These are phyloP conservation scores for Epinephelus fuscoguttatus DNA, from an alignment of 2,113 vertebrate species.

Conservation along the genomic window DNA sequence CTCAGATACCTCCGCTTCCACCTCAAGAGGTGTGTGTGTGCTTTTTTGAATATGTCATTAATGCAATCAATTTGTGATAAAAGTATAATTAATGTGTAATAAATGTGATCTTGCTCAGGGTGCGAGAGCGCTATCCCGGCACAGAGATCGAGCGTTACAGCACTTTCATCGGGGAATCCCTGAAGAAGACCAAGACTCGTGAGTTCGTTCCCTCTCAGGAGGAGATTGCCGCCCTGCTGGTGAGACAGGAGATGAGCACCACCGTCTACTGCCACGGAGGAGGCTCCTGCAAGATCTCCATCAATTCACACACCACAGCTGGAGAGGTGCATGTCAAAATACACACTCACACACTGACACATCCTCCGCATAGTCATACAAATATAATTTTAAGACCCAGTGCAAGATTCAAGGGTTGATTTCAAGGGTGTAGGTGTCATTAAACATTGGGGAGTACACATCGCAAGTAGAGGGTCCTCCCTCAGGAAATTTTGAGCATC, in stretches of 20 bases:
- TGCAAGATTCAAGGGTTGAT: not conserved
- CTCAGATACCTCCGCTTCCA: conserved; percentile 95
- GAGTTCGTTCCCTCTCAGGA: conserved; percentile 95
- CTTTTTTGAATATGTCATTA: not conserved
- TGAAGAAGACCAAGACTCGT: conserved; percentile 92
- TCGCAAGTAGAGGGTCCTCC: too few species aligned
- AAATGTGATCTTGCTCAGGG: conserved; percentile 75
- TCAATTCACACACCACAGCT: conserved; percentile 94
- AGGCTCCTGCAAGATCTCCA: conserved; percentile 95
- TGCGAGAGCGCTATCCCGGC: conserved; percentile 88
- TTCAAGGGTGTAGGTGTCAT: too few species aligned
- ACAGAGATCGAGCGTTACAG: conserved; percentile 92
- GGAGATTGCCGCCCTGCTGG: conserved; percentile 92
- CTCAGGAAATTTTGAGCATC: too few species aligned
- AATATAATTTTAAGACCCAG: not conserved
- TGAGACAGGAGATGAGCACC: conserved; percentile 93
- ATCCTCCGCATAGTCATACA: not conserved
- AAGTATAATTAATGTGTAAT: not conserved
- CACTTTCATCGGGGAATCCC: conserved; percentile 89
- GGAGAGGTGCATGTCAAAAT: conserved; percentile 86
- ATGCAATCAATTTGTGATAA: not conserved
- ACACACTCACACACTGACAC: not conserved
- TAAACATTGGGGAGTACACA: too few species aligned
- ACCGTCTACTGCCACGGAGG: conserved; percentile 95
- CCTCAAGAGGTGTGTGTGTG: conserved; percentile 87